Conservation (phyloP, 35 echinoderm and acorn worm species). For the Apostichopus californicus region DNA sequence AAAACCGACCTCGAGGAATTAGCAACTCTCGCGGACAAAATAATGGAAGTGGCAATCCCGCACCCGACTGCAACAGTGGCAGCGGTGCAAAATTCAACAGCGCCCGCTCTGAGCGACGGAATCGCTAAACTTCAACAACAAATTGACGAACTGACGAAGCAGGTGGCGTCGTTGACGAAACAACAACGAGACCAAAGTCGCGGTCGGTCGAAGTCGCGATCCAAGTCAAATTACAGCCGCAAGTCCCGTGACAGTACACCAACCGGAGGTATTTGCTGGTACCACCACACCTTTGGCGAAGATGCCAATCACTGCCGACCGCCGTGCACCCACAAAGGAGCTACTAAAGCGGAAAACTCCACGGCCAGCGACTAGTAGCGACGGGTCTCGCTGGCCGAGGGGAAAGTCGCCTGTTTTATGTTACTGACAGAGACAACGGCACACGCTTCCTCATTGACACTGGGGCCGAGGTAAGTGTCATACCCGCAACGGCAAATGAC, state of each 20-base stretch:
- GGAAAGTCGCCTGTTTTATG: background rate
- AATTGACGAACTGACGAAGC: background rate
- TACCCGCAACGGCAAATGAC: too few relatives aligned
- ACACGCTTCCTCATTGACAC: too few relatives aligned
- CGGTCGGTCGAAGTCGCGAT: background rate
- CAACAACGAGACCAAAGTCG: too few relatives aligned
- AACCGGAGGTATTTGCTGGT: constrained; percentile 30
- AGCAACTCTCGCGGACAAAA: constrained; percentile 42
- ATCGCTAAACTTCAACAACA: background rate
- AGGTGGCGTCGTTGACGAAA: background rate
- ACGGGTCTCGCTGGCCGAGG: constrained; percentile 15
- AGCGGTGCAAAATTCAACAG: background rate
- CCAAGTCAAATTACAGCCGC: background rate
- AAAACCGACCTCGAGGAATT: background rate
- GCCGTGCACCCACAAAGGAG: constrained; percentile 24
- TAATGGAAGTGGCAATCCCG: constrained; percentile 33
- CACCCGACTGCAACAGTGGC: background rate
- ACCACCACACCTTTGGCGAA: constrained; percentile 47
- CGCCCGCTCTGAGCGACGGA: background rate
- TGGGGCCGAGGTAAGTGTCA: too few relatives aligned
- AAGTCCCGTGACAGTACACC: background rate
- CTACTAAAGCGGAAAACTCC: background rate
- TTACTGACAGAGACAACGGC: too few relatives aligned
- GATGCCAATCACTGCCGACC: constrained; percentile 23
- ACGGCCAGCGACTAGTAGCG: constrained; percentile 35